Evolutionary conservation across 2,797 vertebrate genomes (phyloP), one percentile per base, ranked within the genome.

Genomic region (Numenius phaeopus): DNA sequence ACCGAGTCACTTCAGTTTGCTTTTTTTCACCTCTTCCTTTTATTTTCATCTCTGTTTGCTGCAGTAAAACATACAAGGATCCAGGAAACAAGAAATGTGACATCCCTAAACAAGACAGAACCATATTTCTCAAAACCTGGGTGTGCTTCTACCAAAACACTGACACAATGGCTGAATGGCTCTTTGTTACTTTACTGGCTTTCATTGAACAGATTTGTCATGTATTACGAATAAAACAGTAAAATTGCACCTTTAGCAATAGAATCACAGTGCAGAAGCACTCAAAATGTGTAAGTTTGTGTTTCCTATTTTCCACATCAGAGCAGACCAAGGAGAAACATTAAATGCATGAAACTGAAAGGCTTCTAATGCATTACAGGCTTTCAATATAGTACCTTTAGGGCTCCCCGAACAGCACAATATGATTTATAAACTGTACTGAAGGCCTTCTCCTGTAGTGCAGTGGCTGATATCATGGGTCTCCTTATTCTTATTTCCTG

Each of bases 401-500:
- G 81, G 76, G 61, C 34, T 97, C 46, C 88, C 84, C 46, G 90
- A 87, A 94, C 24, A 81, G 21, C 32, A 81, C 47, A 94, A 54
- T 84, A 84, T 86, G 85, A 96, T 96, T 96, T 97, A 96, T 94
- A 95, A 96, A 95, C 70, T 66, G 16, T 75, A 91, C 34, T 81
- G 90, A 96, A 97, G 96, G 39, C 65, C 58, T 96, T 78, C 40
- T 91, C 27, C 64, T 90, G 66, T 58, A 69, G 39, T 44, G 26
- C 37, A 72, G 61, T 94, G 76, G 40, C 62, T 96, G 61, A 93
- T 96, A 93, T 94, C 89, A 80, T 32, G 79, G 66, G 72, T 76
- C 9, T 97, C 66, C 67, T 93, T 93, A 67, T 82, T 93, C 90
- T 46, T 91, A 92, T 89, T 97, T 97, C 89, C 87, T 94, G 64